A percentile compares a stretch with the other conserved stretches of the same genome.
These are phyloP conservation scores for Lepus townsendii DNA, from an alignment of 2,797 vertebrate species.

Conservation along the genomic window DNA sequence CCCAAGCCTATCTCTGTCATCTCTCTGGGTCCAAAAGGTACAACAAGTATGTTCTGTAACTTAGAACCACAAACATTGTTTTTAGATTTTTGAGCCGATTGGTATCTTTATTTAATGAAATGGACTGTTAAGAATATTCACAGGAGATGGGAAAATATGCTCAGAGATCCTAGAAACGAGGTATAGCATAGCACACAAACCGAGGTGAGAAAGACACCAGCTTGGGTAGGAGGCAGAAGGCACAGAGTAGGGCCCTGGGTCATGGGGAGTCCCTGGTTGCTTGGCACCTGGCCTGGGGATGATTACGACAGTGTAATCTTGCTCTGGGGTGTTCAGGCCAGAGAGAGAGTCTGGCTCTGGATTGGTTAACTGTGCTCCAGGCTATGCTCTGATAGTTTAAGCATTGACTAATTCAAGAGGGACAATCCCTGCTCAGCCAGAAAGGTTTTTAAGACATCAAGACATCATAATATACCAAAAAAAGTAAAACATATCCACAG, in stretches of 20 bases:
- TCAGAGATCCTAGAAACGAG: too few relatives aligned
- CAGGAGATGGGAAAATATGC: neutral
- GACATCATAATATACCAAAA: neutral
- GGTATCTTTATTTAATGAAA: neutral
- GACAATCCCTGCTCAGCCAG: neutral
- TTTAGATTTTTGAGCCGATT: neutral
- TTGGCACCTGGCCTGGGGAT: neutral
- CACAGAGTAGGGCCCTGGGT: neutral
- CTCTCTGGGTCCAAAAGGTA: neutral
- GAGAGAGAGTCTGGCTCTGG: neutral
- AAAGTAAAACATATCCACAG: neutral
- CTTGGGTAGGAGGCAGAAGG: neutral
- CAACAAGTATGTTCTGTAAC: neutral
- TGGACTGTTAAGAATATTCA: neutral
- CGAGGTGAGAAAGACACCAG: too few relatives aligned
- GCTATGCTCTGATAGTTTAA: neutral
- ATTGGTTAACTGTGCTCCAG: neutral
- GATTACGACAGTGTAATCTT: neutral
- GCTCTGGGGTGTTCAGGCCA: neutral
- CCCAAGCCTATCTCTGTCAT: too few relatives aligned
- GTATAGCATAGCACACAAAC: neutral
- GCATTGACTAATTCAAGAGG: neutral
- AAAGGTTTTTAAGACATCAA: neutral
- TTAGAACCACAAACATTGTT: neutral
- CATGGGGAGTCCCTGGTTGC: fast-evolving